Evolutionary conservation across 2,888 invertebrate species (phyloP), one percentile per base, ranked within the genome.

Genomic region (Philereme transversata): DNA sequence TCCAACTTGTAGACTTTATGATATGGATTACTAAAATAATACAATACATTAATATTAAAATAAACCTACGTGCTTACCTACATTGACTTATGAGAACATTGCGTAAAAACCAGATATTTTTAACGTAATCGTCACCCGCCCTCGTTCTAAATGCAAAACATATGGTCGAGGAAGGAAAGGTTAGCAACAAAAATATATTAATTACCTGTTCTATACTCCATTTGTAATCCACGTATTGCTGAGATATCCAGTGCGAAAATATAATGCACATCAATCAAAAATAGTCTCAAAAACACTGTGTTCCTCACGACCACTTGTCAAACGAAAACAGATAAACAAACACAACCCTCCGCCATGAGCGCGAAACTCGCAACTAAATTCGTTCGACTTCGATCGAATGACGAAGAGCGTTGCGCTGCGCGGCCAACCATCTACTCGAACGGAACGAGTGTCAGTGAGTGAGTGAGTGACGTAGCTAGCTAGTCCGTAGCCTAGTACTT

Each of bases 161-260:
- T 84, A 87, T 83, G 82, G 77, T 79, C 72, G 71, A 70, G 74
- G 75, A 71, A 70, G 74, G 75, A 76, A 80, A 87, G 79, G 82
- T 84, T 82, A 84, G 80, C 74, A 79, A 76, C 81, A 74, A 60
- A 77, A 82, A 67, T 65, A 40, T 46, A 35, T 47, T 62, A 76
- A 72, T 83, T 76, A 90, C 90, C 90, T 90, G 82, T 84, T 68
- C 83, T 67, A 65, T 83, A 77, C 73, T 87, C 89, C 90, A 90
- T 90, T 83, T 79, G 81, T 72, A 79, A 81, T 81, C 78, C 78
- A 64, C 56, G 58, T 41, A 51, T 57, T 36, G 60, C 51, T 46
- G 55, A 53, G 56, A 57, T 71, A 72, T 74, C 75, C 79, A 78
- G 67, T 73, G 69, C 68, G 65, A 62, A 71, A 73, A 73, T 76